Conservation (phyloP, 2,113 vertebrate genomes). For the Coptodon rendalli region DNA sequence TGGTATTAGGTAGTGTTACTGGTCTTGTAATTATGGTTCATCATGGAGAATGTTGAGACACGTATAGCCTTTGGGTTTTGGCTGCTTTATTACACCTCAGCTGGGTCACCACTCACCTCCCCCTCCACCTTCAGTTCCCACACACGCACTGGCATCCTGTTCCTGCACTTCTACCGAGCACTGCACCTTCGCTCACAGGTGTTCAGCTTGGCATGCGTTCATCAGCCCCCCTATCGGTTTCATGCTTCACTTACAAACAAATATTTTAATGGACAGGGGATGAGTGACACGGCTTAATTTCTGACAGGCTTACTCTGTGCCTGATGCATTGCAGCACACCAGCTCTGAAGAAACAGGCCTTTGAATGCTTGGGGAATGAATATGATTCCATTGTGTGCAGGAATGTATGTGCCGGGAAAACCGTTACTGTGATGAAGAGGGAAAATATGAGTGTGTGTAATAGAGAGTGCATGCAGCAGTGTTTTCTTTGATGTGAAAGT, state of each 20-base stretch:
- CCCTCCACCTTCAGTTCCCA: background rate
- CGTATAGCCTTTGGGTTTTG: background rate
- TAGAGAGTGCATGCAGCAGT: background rate
- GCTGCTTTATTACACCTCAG: background rate
- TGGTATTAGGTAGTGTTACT: background rate
- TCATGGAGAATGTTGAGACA: conserved; percentile 14
- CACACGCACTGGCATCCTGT: background rate
- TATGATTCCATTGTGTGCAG: conserved; percentile 11
- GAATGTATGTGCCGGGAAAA: conserved; percentile 40
- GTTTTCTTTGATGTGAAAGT: conserved; percentile 49
- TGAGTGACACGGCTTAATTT: conserved; percentile 55
- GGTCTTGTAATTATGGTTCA: conserved; percentile 10
- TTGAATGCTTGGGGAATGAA: conserved; percentile 1
- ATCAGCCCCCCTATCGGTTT: conserved; percentile 35
- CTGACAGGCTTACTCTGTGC: conserved; percentile 30
- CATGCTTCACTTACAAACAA: conserved; percentile 64
- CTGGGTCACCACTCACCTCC: background rate
- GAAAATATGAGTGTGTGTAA: conserved; percentile 13
- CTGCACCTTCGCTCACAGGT: conserved; percentile 52
- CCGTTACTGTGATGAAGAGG: conserved; percentile 5
- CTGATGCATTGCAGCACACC: background rate
- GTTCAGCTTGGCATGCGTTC: conserved; percentile 51
- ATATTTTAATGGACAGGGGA: conserved; percentile 58
- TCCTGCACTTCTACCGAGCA: conserved; percentile 15
- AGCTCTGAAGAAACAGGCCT: conserved; percentile 2